These are phyloP conservation scores for Dasypolia templi DNA, from an alignment of 2,888 invertebrate species.

Conservation along the genomic window DNA sequence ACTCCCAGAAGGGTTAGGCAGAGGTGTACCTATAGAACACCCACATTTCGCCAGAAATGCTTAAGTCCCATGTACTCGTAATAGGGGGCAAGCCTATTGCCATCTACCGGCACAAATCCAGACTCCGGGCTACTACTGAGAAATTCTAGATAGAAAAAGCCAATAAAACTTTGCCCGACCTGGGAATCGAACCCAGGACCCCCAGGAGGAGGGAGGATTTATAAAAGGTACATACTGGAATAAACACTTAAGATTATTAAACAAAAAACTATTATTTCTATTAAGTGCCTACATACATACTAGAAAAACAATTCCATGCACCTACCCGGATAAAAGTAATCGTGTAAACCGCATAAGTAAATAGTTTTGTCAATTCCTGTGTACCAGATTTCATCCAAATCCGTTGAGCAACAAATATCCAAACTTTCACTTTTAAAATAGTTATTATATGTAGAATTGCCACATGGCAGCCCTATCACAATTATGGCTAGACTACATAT, in stretches of 20 bases:
- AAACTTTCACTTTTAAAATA: neutral
- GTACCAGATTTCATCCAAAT: neutral
- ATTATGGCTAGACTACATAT: slow-evolving; percentile 59
- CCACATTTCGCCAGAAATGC: too few species aligned
- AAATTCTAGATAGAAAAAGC: too few species aligned
- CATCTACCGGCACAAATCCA: too few species aligned
- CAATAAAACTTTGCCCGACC: too few species aligned
- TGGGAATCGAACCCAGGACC: too few species aligned
- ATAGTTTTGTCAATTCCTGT: neutral
- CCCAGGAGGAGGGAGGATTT: too few species aligned
- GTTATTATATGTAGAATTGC: neutral
- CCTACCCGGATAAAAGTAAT: neutral
- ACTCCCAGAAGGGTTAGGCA: too few species aligned
- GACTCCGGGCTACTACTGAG: too few species aligned
- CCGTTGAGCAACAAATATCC: neutral
- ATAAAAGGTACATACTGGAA: neutral
- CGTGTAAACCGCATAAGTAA: neutral
- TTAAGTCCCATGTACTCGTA: too few species aligned
- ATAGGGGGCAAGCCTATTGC: too few species aligned
- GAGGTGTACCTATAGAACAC: too few species aligned
- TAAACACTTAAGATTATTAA: neutral
- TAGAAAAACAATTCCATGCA: neutral
- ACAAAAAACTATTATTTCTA: neutral
- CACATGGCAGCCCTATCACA: slow-evolving; percentile 33
- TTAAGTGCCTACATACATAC: neutral